Base-by-base conservation (phyloP, 1,140 invertebrate genomes). In the Lasaia peninsularis region DNA sequence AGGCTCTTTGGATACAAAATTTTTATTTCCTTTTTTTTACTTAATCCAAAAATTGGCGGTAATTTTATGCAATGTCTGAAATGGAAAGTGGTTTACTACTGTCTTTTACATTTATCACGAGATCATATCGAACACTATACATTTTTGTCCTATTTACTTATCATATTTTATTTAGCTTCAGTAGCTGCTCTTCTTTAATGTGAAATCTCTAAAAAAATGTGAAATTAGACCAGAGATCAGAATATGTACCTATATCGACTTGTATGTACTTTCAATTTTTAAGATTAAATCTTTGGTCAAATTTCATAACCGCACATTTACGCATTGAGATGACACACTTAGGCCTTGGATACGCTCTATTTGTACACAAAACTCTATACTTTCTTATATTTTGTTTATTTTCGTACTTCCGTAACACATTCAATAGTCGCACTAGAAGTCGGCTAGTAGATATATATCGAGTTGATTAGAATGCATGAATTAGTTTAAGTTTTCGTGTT, bases 61-160 rank as follows among this genome's bases (percentile, higher is more conserved):
- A 69, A 54, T 60, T 62, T 70, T 67, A 21, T 49, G 54, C 48
- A 51, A 71, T 62, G 77, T 82, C 75, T 78, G 65, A 65, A 82
- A 81, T 81, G 76, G 73, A 80, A 78, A 75, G 73, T 78, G 64
- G 68, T 69, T 53, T 34, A 55, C 51, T 49, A 33, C 28, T 28
- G 32, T 35, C 12, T 14, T 32, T 44, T 32, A 53, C 54, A 54
- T 44, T 28, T 16, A 40, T 55, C 52, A 56, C 33, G 21, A 16
- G 37, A 52, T 53, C 33, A 60, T 49, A 53, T 52, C 20, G 49
- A 50, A 60, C 58, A 55, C 33, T 53, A 54, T 35, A 53, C 49
- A 63, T 57, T 52, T 28, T 53, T 55, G 50, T 59, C 56, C 28
- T 56, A 37, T 62, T 55, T 35, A 68, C 58, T 4, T 28, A 7